These are phyloP conservation scores for Ammospiza caudacuta DNA, from an alignment of 2,113 vertebrate species.

Conservation along the genomic window DNA sequence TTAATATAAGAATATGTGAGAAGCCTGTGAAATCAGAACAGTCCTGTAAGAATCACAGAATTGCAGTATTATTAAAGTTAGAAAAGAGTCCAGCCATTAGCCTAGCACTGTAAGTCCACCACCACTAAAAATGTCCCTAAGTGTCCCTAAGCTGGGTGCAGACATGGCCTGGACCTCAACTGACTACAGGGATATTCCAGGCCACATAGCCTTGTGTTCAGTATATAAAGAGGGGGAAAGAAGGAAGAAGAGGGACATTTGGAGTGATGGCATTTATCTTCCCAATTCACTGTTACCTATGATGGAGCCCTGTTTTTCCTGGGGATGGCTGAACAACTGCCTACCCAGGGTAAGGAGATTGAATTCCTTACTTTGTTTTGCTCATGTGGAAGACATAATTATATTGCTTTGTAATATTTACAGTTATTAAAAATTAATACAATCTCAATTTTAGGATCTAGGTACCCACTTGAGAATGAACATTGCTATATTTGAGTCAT, in stretches of 20 bases:
- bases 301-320: background rate
- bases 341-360: background rate
- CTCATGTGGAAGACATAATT: background rate
- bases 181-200: background rate
- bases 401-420: background rate
- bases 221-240: background rate
- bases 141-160: background rate
- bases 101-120: background rate
- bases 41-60: background rate
- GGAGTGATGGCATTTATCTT: background rate
- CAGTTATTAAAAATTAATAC: background rate
- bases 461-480: background rate
- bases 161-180: background rate
- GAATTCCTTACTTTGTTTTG: background rate
- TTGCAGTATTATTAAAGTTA: background rate
- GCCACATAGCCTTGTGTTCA: accelerated
- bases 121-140: background rate
- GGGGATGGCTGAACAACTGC: background rate
- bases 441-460: background rate
- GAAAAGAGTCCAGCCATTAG: background rate
- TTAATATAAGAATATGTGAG: background rate
- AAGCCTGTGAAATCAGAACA: background rate
- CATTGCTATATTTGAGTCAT: background rate
- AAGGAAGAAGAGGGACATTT: background rate
- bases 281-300: background rate